Conservation (phyloP, 1,140 invertebrate genomes). For the Tenebrio molitor region DNA sequence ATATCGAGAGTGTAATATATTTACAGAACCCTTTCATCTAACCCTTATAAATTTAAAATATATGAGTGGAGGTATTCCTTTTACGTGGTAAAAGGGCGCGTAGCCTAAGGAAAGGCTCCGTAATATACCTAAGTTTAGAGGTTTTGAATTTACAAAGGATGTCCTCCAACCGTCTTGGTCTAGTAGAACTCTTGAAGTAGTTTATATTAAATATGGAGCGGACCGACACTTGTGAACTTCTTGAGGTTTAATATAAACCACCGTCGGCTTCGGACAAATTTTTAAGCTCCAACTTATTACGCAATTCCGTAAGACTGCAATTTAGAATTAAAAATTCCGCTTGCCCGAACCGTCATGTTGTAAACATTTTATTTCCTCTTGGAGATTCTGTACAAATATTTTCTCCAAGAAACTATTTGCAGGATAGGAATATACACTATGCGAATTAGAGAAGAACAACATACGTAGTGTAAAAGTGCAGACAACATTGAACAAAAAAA, state of each 20-base stretch:
- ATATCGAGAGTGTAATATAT: too few species aligned
- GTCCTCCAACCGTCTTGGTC: conserved; percentile 4
- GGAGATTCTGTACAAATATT: too few species aligned
- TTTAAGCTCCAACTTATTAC: background rate
- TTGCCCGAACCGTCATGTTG: background rate
- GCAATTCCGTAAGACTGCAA: too few species aligned
- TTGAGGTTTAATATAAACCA: conserved; percentile 28
- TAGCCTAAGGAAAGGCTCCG: conserved; percentile 10
- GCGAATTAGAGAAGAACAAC: too few species aligned
- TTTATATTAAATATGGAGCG: conserved; percentile 36
- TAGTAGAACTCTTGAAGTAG: conserved; percentile 3
- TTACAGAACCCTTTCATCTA: too few species aligned
- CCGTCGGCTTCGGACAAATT: background rate
- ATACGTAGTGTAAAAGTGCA: too few species aligned
- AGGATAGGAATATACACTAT: too few species aligned
- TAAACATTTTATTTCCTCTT: background rate
- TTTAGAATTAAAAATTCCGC: too few species aligned
- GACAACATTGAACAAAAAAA: too few species aligned
- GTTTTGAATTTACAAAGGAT: conserved; percentile 31
- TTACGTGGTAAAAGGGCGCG: conserved; percentile 16
- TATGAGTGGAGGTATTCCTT: conserved; percentile 1
- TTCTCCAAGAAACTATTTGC: too few species aligned
- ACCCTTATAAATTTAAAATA: conserved; percentile 11
- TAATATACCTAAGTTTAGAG: conserved; percentile 23
- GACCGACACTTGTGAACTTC: conserved; percentile 23